These are phyloP conservation scores for Lepeophtheirus nordmannii DNA, from an alignment of 2,888 invertebrate species.

Conservation along the genomic window DNA sequence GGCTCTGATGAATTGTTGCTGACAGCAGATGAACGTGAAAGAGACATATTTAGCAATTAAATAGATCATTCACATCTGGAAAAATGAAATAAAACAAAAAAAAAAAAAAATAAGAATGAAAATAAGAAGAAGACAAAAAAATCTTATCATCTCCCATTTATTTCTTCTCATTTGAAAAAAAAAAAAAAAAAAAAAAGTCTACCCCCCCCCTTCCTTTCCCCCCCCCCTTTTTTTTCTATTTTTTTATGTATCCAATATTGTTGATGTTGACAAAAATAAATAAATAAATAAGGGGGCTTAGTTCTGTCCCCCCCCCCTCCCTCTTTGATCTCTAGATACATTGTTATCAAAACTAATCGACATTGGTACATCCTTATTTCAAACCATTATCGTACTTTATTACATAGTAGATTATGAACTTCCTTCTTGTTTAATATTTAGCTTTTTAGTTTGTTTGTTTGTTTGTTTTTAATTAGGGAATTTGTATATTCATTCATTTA, in stretches of 20 bases:
- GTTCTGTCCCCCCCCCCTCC: background rate
- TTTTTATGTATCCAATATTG: background rate
- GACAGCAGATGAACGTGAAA: slow-evolving; percentile 7
- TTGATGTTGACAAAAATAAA: background rate
- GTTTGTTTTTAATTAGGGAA: too few species aligned
- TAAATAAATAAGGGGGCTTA: background rate
- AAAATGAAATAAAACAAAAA: background rate
- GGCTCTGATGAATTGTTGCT: slow-evolving; percentile 3
- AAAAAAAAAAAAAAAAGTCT: background rate
- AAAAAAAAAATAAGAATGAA: too few species aligned
- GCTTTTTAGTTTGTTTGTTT: too few species aligned
- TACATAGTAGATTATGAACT: too few species aligned
- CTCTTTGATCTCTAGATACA: background rate
- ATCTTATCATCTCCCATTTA: background rate
- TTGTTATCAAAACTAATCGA: too few species aligned
- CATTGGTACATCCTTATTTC: too few species aligned
- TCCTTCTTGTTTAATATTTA: too few species aligned
- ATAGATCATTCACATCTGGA: slow-evolving; percentile 6
- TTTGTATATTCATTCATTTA: too few species aligned
- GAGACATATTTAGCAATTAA: slow-evolving; percentile 4
- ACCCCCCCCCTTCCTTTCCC: background rate
- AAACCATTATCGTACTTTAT: too few species aligned
- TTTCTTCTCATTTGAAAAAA: slow-evolving; percentile 6
- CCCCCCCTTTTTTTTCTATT: background rate
- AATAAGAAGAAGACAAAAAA: background rate